Evolutionary conservation across 2,797 vertebrate genomes (phyloP).

Genomic region (Pseudochaenichthys georgianus): DNA sequence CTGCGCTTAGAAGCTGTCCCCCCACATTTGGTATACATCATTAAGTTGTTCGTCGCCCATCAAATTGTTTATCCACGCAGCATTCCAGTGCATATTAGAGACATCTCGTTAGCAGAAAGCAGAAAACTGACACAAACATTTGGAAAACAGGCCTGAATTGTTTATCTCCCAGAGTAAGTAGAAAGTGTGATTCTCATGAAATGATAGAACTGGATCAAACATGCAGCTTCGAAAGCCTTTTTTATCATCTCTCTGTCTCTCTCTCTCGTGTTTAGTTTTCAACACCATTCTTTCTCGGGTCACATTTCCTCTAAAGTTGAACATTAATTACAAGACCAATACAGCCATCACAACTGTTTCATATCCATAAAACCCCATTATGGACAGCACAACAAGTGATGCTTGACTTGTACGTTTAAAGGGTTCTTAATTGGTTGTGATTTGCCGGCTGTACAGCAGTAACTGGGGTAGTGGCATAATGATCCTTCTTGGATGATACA

Average conservation of each 20-base stretch:
- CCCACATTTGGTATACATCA: constrained; percentile 87
- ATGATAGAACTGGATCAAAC: constrained; percentile 70
- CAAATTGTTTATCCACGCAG: constrained; percentile 83
- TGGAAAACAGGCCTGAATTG: constrained; percentile 78
- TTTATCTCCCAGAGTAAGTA: constrained; percentile 77
- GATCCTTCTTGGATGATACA: constrained; percentile 61
- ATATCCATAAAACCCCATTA: constrained; percentile 78
- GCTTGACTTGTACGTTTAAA: constrained; percentile 83
- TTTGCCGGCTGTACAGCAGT: constrained; percentile 67
- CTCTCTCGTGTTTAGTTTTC: constrained; percentile 49
- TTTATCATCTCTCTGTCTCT: constrained; percentile 11
- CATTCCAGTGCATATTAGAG: constrained; percentile 89
- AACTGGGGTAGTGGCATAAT: constrained; percentile 57
- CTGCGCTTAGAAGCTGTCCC: constrained; percentile 82
- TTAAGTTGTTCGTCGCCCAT: constrained; percentile 85
- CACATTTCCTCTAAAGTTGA: constrained; percentile 67
- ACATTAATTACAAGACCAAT: constrained; percentile 65
- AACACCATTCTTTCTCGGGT: constrained; percentile 30
- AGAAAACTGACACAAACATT: constrained; percentile 86
- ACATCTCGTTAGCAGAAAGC: constrained; percentile 88
- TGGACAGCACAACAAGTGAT: constrained; percentile 78
- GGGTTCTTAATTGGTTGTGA: constrained; percentile 80
- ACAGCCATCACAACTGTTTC: constrained; percentile 70
- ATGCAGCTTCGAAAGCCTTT: constrained; percentile 29
- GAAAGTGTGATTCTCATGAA: constrained; percentile 80